A percentile compares a stretch with the other conserved stretches of the same genome.
Evolutionary conservation across 2,797 vertebrate species (phyloP).

Genomic region (Vipera latastei): DNA sequence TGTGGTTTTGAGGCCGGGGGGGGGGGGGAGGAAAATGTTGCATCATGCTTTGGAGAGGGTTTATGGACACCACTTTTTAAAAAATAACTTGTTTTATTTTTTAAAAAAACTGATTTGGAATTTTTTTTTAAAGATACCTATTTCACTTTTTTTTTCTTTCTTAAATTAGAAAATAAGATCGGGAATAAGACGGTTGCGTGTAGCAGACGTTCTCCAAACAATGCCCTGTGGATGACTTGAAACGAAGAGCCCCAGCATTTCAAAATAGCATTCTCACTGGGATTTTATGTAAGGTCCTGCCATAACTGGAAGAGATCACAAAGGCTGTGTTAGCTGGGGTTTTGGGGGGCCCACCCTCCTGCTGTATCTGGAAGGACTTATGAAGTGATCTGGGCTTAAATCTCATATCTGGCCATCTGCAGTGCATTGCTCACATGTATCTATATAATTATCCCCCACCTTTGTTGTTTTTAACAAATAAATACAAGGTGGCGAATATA

Average conservation of each 20-base stretch:
- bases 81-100: no score
- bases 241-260: background rate
- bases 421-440: background rate
- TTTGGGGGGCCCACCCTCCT: background rate
- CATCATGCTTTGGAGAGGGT: background rate
- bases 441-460: background rate
- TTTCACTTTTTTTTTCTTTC: background rate
- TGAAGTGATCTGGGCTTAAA: background rate
- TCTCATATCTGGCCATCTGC: background rate
- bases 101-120: background rate
- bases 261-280: background rate
- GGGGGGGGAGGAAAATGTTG: no score
- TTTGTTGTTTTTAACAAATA: background rate
- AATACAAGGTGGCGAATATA: background rate
- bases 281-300: background rate
- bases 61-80: background rate
- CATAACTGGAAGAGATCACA: background rate
- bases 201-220: background rate
- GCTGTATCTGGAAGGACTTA: background rate
- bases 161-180: background rate
- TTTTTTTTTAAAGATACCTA: background rate
- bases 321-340: background rate
- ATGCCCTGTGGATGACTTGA: background rate
- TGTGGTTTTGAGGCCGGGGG: background rate
- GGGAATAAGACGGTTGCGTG: background rate